Base-by-base conservation (phyloP, 2,113 vertebrate species). In the Oryzias woworae region DNA sequence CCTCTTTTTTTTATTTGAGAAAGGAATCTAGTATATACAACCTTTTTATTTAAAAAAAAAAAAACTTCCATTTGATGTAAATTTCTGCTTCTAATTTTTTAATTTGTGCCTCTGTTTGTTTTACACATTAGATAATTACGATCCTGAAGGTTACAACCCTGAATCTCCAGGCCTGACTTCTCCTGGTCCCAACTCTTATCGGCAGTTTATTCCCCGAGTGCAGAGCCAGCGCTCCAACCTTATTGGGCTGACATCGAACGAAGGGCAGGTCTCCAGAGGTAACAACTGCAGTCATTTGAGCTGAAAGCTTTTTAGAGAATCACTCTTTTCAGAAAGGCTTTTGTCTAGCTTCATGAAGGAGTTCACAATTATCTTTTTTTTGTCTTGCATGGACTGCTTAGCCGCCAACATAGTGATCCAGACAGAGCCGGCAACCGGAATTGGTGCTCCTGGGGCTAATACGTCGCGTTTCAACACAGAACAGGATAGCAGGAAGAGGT, bases 61-160 rank as follows among this genome's bases (percentile, higher is more conserved):
- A 28, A 28, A 4, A 28, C 26, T 26, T 28, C 7, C 1, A 1
- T 28, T 28, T 28, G 26, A 28, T 28, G 26, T 20, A 20, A 20
- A 20, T 20, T 20, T 20, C 20, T 20, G 20, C 20, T 20, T 20
- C 20, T 20, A 20, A 20, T 20, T 20, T 20, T 20, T 20, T 20
- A 20, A 20, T 20, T 20, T 18, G n/a, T 18, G n/a, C 66, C 8
- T 57, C 13, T 64, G 4, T n/a, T 2, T 71, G 10, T 62, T 73
- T 31, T 71, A 2, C 18, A 14, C 28, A 24, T 77, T 13, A 98
- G 97, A 99, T 92, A 95, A 92, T 36, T 99, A 97, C 65, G 97
- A 99, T 87, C 95, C 95, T 65, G 97, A 99, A 91, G 97, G 94
- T 58, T 99, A 99, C 87, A 99, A 99, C 89, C 97, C 97, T n/a